Evolutionary conservation across 2,113 vertebrate species (phyloP), one percentile per base, ranked within the genome.

Genomic region (Centrocercus urophasianus): DNA sequence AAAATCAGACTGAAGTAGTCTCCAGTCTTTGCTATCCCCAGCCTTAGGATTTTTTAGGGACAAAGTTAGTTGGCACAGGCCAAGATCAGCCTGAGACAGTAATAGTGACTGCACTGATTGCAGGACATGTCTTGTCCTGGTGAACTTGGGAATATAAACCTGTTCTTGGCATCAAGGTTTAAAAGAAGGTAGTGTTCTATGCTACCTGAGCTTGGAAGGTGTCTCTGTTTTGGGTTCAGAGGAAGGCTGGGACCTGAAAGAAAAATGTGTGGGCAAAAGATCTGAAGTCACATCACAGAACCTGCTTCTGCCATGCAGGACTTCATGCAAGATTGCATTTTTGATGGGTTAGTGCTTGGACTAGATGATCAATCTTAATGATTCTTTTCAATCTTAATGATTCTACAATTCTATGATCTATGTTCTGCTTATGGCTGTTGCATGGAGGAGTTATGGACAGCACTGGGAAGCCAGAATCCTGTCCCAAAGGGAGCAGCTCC

Each of bases 261-360:
- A 84, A 83, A 66, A 73, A 43, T 18, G 3, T 60, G 24, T 16
- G 25, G 20, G 70, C 6, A 60, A 81, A 82, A 43, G 12, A 11
- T 2, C 30, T 0, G 6, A 88, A 73, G 40, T 36, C 25, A 61
- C 0, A 0, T 48, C 43, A 38, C 19, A 71, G 28, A 60, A 4
- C n/a, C 57, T 67, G 40, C 24, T 69, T 74, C 59, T 72, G 28
- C 21, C 1, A 1, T 18, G 36, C 45, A 73, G 10, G 30, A 13
- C 70, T 93, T 77, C 38, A 20, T 36, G 40, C 11, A 54, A 28
- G 52, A 54, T 28, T 54, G 28, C 15, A 54, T 28, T 54, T 27
- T 13, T 54, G 27, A 17, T 54, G 52, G 27, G 52, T 54, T 54
- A 54, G 30, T 54, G 52, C 27, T 54, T 54, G 27, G 27, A 54